A percentile compares a stretch with the other conserved stretches of the same genome.
phyloP scores from a whole-genome alignment of 1,140 invertebrate species.

The Calephelis nemesis region DNA sequence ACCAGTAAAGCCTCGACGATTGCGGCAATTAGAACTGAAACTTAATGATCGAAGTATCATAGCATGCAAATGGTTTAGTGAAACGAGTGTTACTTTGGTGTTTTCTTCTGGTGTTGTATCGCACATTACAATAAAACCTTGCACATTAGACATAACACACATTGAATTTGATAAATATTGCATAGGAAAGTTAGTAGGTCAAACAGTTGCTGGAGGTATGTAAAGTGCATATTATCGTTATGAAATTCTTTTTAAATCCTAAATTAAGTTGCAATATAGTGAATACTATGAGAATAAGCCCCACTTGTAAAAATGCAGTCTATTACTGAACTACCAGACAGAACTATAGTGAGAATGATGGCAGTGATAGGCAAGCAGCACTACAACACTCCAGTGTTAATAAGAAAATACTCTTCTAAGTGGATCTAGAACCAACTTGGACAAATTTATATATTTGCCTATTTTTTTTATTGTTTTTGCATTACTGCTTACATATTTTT shows the following conservation, averaged over 20 bases:
- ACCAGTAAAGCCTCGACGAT: slow-evolving; percentile 46
- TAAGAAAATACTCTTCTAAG: too few species aligned
- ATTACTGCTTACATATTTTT: too few species aligned
- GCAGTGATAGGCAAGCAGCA: too few species aligned
- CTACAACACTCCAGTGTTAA: too few species aligned
- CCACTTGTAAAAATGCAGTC: too few species aligned
- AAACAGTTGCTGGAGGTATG: slow-evolving; percentile 55
- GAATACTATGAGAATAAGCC: too few species aligned
- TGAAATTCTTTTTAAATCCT: background rate
- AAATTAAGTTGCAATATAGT: too few species aligned
- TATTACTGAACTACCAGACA: too few species aligned
- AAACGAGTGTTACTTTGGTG: slow-evolving; percentile 51
- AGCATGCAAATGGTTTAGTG: slow-evolving; percentile 56
- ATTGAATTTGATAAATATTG: slow-evolving; percentile 69
- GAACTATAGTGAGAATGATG: too few species aligned
- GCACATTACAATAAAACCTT: slow-evolving; percentile 56
- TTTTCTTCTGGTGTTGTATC: slow-evolving; percentile 65
- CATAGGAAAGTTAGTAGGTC: slow-evolving; percentile 59
- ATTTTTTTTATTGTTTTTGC: too few species aligned
- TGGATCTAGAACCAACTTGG: too few species aligned
- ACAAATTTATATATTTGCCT: too few species aligned
- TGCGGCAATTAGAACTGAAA: slow-evolving; percentile 61
- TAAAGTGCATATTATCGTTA: slow-evolving; percentile 14
- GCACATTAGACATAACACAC: slow-evolving; percentile 58
- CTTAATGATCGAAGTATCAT: slow-evolving; percentile 52